A percentile compares a stretch with the other conserved stretches of the same genome.
Evolutionary conservation across 2,888 invertebrate genomes (phyloP).

Genomic region (Gari tellinella): DNA sequence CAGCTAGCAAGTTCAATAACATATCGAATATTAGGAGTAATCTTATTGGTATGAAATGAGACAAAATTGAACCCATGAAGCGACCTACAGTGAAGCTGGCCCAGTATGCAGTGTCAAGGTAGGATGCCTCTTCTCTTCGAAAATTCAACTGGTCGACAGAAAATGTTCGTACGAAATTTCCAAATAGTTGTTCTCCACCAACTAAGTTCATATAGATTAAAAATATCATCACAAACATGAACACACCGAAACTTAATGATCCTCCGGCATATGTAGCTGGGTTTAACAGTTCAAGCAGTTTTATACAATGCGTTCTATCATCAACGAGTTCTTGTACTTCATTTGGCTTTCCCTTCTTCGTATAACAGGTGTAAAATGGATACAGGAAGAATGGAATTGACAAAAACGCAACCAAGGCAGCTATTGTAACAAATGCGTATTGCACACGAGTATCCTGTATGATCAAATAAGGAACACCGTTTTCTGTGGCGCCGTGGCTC

Average conservation of each 20-base stretch:
- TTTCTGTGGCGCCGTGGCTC: neutral
- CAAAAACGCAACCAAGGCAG: slow-evolving; percentile 29
- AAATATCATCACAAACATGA: slow-evolving; percentile 41
- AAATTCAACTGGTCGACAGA: slow-evolving; percentile 57
- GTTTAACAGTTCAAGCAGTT: slow-evolving; percentile 24
- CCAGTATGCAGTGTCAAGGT: slow-evolving; percentile 60
- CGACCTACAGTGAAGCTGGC: slow-evolving; percentile 58
- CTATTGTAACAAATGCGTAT: slow-evolving; percentile 52
- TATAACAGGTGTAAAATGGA: slow-evolving; percentile 25
- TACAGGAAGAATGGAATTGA: slow-evolving; percentile 52
- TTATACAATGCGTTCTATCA: neutral
- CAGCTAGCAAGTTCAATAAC: slow-evolving; percentile 35
- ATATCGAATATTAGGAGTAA: slow-evolving; percentile 47
- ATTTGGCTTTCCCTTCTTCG: neutral
- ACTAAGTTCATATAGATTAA: slow-evolving; percentile 46
- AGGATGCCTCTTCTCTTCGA: slow-evolving; percentile 55
- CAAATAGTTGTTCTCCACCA: slow-evolving; percentile 57
- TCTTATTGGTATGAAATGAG: slow-evolving; percentile 47
- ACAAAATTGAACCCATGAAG: slow-evolving; percentile 42
- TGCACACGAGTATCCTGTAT: slow-evolving; percentile 50
- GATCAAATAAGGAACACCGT: slow-evolving; percentile 23
- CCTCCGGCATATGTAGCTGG: slow-evolving; percentile 50
- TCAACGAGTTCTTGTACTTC: neutral
- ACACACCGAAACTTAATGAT: slow-evolving; percentile 31
- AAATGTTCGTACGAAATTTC: slow-evolving; percentile 57